Base-by-base conservation (phyloP, 2,888 invertebrate species). In the Ophioninae sp. region DNA sequence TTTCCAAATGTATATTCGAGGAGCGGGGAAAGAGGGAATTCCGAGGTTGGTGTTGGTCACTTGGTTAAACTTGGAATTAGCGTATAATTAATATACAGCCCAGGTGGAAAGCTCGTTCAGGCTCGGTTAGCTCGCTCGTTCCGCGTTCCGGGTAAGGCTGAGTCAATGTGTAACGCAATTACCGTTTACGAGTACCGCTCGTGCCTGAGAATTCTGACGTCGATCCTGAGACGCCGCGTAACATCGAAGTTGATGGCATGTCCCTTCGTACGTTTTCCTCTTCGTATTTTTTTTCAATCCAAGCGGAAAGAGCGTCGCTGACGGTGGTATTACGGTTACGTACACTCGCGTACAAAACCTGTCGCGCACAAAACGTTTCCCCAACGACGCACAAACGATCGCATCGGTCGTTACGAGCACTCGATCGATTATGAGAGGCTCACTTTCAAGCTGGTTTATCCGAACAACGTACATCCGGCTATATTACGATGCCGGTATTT, bases 91-190 rank as follows among this genome's bases (percentile, higher is more conserved):
- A 90, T 91, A 90, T 90, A 88, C 90, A 88, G 85, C 85, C 86
- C n/a, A n/a, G 77, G 68, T 30, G 56, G 59, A 70, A 57, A 72
- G 85, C 70, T 82, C 73, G 69, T 37, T 61, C 73, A n/a, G n/a
- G n/a, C 59, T 20, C n/a, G 56, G 57, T 56, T 37, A 20, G 13
- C 64, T 20, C 10, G 37, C 20, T n/a, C 37, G 7, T 37, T 17
- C 23, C 21, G 2, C 7, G 21, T 23, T 8, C 6, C 7, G 61
- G 50, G 41, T 70, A 87, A 87, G 91, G 90, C 90, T 90, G 89
- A 91, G 91, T 91, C 91, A 90, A 91, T 91, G 90, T 87, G 88
- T 91, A 91, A 91, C 87, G 87, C 88, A 90, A 91, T 91, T 91
- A 91, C 87, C 86, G 85, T n/a, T n/a, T 88, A 88, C 90, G 89